Evolutionary conservation across 1,140 invertebrate genomes (phyloP).

Genomic region (Polypedilum vanderplanki): DNA sequence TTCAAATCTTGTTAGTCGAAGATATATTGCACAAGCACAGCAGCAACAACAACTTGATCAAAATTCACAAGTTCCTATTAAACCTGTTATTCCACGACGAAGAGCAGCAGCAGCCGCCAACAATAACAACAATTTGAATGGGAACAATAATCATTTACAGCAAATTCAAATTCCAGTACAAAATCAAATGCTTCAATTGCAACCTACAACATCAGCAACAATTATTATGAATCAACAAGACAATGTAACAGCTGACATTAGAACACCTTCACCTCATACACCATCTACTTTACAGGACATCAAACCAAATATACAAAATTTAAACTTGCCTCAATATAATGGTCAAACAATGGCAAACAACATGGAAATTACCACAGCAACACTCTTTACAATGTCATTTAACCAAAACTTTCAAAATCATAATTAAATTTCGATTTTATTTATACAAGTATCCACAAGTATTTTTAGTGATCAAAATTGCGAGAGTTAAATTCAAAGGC

Average conservation of each 20-base stretch:
- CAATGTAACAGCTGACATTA: neutral
- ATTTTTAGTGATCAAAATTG: no score
- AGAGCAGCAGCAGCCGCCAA: neutral
- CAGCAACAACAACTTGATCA: neutral
- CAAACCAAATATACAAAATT: slow-evolving; percentile 10
- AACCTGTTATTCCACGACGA: neutral
- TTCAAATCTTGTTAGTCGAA: slow-evolving; percentile 25
- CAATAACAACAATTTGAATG: no score
- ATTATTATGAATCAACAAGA: neutral
- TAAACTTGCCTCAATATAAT: slow-evolving; percentile 24
- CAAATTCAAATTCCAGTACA: slow-evolving; percentile 2
- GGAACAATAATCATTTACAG: neutral
- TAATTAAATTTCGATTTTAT: neutral
- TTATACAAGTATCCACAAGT: no score
- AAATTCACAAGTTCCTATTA: slow-evolving; percentile 12
- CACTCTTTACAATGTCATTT: slow-evolving; percentile 14
- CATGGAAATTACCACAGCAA: neutral
- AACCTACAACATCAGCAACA: neutral
- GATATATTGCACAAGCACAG: neutral
- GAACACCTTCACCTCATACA: slow-evolving; percentile 3
- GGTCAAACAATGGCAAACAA: neutral
- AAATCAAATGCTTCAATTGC: slow-evolving; percentile 5
- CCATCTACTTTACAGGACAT: neutral
- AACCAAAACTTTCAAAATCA: slow-evolving; percentile 25
- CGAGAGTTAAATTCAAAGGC: no score